Percentiles rank a stretch among this genome's conserved stretches.
Evolutionary conservation across 2,113 vertebrate genomes (phyloP).

Genomic region (Ammodytes dubius): DNA sequence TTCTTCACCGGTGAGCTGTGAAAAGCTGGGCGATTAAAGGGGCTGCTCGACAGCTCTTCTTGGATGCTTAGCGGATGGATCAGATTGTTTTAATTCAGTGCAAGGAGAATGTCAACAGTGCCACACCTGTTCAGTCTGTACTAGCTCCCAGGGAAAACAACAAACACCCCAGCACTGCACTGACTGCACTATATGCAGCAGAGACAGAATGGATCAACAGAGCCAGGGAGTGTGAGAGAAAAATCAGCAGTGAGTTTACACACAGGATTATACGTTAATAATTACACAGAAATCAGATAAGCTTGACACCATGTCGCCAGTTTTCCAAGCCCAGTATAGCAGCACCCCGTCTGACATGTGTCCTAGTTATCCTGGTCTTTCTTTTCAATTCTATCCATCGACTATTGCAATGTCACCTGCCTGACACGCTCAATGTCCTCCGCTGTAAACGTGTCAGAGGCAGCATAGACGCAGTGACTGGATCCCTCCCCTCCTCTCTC

Average conservation of each 20-base stretch:
- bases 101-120: slow-evolving; percentile 45
- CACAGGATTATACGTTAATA: slow-evolving; percentile 19
- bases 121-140: slow-evolving; percentile 50
- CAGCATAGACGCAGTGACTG: slow-evolving; percentile 28
- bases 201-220: background rate
- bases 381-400: background rate
- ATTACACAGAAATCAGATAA: slow-evolving; percentile 23
- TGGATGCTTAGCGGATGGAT: slow-evolving; percentile 29
- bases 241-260: slow-evolving; percentile 29
- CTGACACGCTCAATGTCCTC: background rate
- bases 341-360: background rate
- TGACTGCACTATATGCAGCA: background rate
- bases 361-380: slow-evolving; percentile 1
- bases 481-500: too few species aligned
- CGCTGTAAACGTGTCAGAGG: slow-evolving; percentile 11
- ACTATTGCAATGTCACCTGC: slow-evolving; percentile 9
- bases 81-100: slow-evolving; percentile 23
- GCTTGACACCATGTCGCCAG: background rate
- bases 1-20: slow-evolving; percentile 6
- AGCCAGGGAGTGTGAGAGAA: background rate
- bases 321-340: background rate
- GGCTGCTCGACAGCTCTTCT: slow-evolving; percentile 23
- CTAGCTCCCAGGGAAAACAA: background rate
- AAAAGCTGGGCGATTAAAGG: slow-evolving; percentile 10
- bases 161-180: background rate